These are phyloP conservation scores for mouse (Mus musculus) DNA, from an alignment of 2,113 vertebrate genomes.

Conservation along the genomic window GRCm39 chr6:67491501-67492000, in stretches of 20 bases:
- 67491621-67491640: too few species aligned
- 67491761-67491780: not conserved
- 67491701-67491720: too few species aligned
- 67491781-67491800: not conserved
- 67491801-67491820: not conserved
- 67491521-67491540: too few species aligned
- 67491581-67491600: too few species aligned
- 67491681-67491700: too few species aligned
- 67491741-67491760: not conserved
- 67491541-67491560: too few species aligned
- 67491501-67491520: too few species aligned
- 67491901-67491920: not conserved
- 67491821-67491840: not conserved
- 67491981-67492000: not conserved
- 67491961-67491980: not conserved
- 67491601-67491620: too few species aligned
- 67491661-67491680: too few species aligned
- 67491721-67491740: too few species aligned
- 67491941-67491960: not conserved
- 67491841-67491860: not conserved
- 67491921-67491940: not conserved
- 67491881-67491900: not conserved
- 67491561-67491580: too few species aligned
- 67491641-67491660: too few species aligned
- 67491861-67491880: not conserved